A percentile compares a stretch with the other conserved stretches of the same genome.
These are phyloP conservation scores for Ectropis crepuscularia DNA, from an alignment of 2,888 invertebrate genomes.

Conservation along the genomic window DNA sequence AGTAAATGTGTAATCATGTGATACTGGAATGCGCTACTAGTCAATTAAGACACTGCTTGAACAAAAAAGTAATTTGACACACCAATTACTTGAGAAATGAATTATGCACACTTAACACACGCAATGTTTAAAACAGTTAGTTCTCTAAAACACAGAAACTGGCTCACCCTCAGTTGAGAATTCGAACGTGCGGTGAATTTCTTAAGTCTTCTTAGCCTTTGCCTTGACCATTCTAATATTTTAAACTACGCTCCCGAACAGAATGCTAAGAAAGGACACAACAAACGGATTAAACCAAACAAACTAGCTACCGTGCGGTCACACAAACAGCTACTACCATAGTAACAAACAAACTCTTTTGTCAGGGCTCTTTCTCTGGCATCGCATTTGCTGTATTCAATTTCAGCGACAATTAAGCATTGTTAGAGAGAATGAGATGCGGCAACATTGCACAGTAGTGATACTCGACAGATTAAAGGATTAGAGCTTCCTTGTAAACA, in stretches of 20 bases:
- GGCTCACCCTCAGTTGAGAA: no score
- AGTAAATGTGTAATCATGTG: no score
- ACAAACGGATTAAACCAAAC: constrained; percentile 82
- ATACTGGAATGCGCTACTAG: no score
- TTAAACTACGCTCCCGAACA: background rate
- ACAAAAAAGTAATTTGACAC: no score
- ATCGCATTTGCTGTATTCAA: constrained; percentile 51
- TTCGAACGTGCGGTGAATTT: no score
- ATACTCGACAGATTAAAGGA: constrained; percentile 78
- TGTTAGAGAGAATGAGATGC: constrained; percentile 57
- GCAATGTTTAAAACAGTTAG: no score
- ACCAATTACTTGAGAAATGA: no score
- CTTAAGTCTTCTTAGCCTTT: background rate
- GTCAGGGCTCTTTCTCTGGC: constrained; percentile 60
- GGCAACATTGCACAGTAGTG: constrained; percentile 63
- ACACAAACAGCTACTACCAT: constrained; percentile 76
- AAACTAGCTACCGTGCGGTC: constrained; percentile 70
- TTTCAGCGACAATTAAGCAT: constrained; percentile 71
- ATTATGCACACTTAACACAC: no score
- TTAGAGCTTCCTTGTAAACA: constrained; percentile 67
- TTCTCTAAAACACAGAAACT: no score
- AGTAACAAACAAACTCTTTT: constrained; percentile 77
- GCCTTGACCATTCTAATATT: background rate
- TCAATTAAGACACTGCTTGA: no score
- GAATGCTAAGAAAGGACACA: constrained; percentile 60